Base-by-base conservation (phyloP, 2,888 invertebrate species). In the Pyrrhosoma nymphula region DNA sequence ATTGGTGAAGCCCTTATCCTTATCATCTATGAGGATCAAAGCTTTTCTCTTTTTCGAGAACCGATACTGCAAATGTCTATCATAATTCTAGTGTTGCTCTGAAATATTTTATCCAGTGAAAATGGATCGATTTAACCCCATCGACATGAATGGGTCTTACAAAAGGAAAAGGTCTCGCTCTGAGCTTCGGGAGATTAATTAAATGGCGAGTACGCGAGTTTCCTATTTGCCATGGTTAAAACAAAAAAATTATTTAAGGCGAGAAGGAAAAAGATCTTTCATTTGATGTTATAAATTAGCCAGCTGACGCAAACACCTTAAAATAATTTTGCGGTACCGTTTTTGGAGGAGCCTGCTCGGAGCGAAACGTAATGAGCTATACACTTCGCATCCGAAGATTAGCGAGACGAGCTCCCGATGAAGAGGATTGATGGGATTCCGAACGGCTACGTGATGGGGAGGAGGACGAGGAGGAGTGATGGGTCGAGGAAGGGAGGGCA, bases 351-450 rank as follows among this genome's bases (percentile, higher is more conserved):
- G 69, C 26, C 12, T 1, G 23, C 69, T 69, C 10, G 26, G 69
- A 69, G 69, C 69, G n/a, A 69, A 35, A 93, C 47, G 93, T 93
- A 93, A 93, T 75, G 75, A 93, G 75, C 91, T 91, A 69, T 69
- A 20, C 63, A 63, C 20, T 91, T 63, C 35, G 91, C 63, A 63
- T 14, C 93, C 47, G n/a, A 47, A 47, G 93, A 93, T 93, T 93
- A 93, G 93, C 63, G 47, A 93, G 93, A 39, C 6, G 63, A 63
- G 93, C 93, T 69, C 35, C 39, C 26, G n/a, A 69, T 93, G 75
- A 47, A 93, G 93, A 93, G 75, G 93, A 93, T 75, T 69, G 93
- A 93, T 69, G 93, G 69, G 93, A 93, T 93, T 93, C n/a, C 55
- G 69, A 69, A 93, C 39, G 93, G 93, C n/a, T 47, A 93, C 69